These are phyloP conservation scores for Recurvirostra avosetta DNA, from an alignment of 2,113 vertebrate genomes.

Conservation along the genomic window DNA sequence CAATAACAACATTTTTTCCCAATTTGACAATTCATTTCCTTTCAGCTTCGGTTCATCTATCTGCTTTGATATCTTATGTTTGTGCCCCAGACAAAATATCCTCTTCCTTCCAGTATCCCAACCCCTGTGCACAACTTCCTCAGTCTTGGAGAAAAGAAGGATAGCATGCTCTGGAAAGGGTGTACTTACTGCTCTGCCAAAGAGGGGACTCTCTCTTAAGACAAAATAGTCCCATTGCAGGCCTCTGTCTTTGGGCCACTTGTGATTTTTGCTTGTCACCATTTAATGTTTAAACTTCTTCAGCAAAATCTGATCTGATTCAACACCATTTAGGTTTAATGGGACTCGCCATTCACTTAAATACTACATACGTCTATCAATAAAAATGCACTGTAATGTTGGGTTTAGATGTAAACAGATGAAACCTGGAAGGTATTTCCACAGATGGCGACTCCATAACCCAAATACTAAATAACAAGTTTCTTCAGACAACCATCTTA, in stretches of 20 bases:
- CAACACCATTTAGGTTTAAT: not conserved
- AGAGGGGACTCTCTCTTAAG: not conserved
- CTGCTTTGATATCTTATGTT: conserved; percentile 60
- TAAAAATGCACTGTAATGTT: not conserved
- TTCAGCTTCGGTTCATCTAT: conserved; percentile 3
- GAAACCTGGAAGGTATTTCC: not conserved
- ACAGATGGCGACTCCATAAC: not conserved
- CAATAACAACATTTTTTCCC: conserved; percentile 23
- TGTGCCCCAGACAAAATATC: conserved; percentile 62
- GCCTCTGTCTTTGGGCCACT: not conserved
- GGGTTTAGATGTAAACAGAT: not conserved
- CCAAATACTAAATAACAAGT: not conserved
- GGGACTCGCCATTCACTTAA: not conserved
- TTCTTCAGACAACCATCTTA: not conserved
- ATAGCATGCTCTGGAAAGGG: not conserved
- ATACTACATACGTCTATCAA: not conserved
- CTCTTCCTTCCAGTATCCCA: conserved; percentile 55
- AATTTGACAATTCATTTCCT: conserved; percentile 52
- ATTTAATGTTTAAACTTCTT: not conserved
- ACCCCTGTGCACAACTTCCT: conserved; percentile 44
- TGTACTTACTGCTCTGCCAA: not conserved
- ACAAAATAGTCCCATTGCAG: not conserved
- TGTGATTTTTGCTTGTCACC: not conserved
- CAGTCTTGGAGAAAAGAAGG: not conserved
- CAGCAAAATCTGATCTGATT: not conserved